Evolutionary conservation across 1,140 invertebrate species (phyloP), one percentile per base, ranked within the genome.

Genomic region (Sinonovacula constricta): DNA sequence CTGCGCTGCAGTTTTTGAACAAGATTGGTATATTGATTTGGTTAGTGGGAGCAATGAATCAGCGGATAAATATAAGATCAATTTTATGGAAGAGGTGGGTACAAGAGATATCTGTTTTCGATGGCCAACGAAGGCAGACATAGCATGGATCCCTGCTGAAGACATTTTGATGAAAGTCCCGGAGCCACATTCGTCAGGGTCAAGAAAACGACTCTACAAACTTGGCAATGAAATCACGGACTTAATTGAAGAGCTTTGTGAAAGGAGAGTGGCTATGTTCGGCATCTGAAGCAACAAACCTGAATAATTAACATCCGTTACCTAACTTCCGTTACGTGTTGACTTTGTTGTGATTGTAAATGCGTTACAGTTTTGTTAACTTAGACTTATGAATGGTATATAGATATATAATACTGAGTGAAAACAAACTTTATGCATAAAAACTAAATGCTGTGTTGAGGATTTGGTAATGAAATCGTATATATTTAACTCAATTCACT

Each of bases 11-110:
- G 24, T 67, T 3, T 67, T 10, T 67, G 65, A 51, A 2, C 3
- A 24, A 24, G 49, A 53, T 14, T 51, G 45, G 49, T 67, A 67
- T 67, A 53, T 67, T 67, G 65, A 45, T n/a, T 2, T 51, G 1
- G 28, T 67, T 67, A 67, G 3, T 49, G 65, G 51, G 12, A 67
- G 3, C 60, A 65, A 65, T 65, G 60, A 65, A 65, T 65, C 34
- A 10, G 24, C 2, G 7, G 24, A 5, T 53, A 5, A 24, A 65
- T 65, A 18, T 65, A 28, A 53, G 45, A 67, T 67, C 12, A 67
- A 67, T n/a, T 67, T 49, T 31, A 67, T 67, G 39, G 22, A 67
- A 31, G 39, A 67, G 24, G 65, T 31, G 5, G 65, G 65, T 2
- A 51, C 2, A 67, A 49, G 26, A 26, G 59, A 60, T 7, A 60